These are phyloP conservation scores for Caiman crocodilus DNA, from an alignment of 2,797 vertebrate species.

Conservation along the genomic window DNA sequence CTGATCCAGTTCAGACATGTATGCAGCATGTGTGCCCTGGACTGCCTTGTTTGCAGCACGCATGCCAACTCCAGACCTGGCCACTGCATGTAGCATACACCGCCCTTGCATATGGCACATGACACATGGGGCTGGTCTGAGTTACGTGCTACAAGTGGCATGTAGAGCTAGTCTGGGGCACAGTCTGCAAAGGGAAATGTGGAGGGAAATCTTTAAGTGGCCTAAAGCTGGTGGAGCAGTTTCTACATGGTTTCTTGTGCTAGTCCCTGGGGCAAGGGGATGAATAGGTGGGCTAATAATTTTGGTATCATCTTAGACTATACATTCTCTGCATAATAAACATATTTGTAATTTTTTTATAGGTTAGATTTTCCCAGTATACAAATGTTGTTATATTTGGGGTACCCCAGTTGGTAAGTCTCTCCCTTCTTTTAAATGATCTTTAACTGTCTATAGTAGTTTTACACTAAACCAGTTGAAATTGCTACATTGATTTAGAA, in stretches of 20 bases:
- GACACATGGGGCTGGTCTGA: too few relatives aligned
- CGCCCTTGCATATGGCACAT: too few relatives aligned
- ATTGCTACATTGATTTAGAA: not conserved
- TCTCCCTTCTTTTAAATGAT: not conserved
- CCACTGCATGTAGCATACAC: too few relatives aligned
- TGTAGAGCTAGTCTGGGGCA: not conserved
- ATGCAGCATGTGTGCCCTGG: too few relatives aligned
- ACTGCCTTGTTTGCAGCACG: too few relatives aligned
- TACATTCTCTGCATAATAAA: not conserved
- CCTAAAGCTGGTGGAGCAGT: not conserved
- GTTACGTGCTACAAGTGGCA: not conserved
- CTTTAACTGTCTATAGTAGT: not conserved
- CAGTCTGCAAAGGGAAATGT: not conserved
- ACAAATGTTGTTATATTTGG: constrained; percentile 95
- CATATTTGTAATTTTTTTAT: not conserved
- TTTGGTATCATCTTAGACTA: not conserved
- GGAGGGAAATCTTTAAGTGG: not conserved
- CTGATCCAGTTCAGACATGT: too few relatives aligned
- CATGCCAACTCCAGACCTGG: too few relatives aligned
- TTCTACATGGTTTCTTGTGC: not conserved
- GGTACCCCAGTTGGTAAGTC: constrained; percentile 97
- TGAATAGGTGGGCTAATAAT: not conserved
- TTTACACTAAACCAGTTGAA: not conserved
- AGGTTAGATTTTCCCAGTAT: constrained; percentile 93
- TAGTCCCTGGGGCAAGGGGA: not conserved